phyloP scores from a whole-genome alignment of 2,797 vertebrate species.

The Clamator glandarius region DNA sequence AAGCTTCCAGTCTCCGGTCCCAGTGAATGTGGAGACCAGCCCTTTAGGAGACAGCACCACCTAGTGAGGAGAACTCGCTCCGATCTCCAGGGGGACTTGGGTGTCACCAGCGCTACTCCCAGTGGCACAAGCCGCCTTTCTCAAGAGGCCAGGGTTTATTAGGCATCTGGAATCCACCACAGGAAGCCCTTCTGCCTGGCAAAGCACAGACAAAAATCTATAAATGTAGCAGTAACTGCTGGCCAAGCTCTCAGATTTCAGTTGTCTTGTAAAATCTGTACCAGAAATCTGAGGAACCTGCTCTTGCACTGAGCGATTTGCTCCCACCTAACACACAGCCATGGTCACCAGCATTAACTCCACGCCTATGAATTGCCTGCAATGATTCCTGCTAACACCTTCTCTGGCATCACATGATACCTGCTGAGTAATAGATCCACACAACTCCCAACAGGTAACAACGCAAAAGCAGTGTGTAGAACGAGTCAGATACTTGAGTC shows the following conservation, averaged over 20 bases:
- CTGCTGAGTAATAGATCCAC: background rate
- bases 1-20: background rate
- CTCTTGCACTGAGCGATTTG: background rate
- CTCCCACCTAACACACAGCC: background rate
- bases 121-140: background rate
- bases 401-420: background rate
- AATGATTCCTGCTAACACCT: background rate
- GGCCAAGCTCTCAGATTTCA: background rate
- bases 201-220: background rate
- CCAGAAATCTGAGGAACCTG: background rate
- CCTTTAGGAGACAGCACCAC: conserved; percentile 49
- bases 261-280: background rate
- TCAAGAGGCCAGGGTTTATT: background rate
- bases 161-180: background rate
- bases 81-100: background rate
- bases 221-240: background rate
- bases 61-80: conserved; percentile 21
- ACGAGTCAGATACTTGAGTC: background rate
- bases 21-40: background rate
- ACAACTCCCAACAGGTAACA: background rate
- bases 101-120: background rate
- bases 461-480: background rate
- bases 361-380: fast-evolving
- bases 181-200: background rate
- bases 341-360: background rate